Percentiles rank a stretch among this genome's conserved stretches.
phyloP scores from a whole-genome alignment of 2,888 invertebrate genomes.

The Andrena bicolor region DNA sequence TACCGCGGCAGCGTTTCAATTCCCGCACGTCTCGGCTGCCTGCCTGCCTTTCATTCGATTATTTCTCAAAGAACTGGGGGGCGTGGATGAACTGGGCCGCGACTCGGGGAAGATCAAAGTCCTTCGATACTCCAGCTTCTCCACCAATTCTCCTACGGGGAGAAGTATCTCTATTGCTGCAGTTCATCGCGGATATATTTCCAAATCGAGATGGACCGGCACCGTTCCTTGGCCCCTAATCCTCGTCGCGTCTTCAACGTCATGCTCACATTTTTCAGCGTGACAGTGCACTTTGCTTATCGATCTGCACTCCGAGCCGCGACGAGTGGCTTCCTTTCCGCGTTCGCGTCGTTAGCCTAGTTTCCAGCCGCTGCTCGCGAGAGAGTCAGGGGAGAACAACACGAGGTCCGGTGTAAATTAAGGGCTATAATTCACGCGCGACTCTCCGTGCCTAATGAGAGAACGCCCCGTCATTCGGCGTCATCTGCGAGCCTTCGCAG shows the following conservation, averaged over 20 bases:
- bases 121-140: neutral
- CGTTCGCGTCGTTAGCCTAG: conserved; percentile 63
- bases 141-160: neutral
- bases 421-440: conserved; percentile 72
- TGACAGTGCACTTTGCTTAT: conserved; percentile 54
- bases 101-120: neutral
- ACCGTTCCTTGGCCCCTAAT: neutral
- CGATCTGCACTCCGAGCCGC: conserved; percentile 53
- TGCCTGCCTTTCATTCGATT: neutral
- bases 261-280: conserved; percentile 33
- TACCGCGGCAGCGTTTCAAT: neutral
- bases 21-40: neutral
- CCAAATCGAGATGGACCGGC: neutral
- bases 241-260: conserved; percentile 21
- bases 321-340: conserved; percentile 60
- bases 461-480: conserved; percentile 73
- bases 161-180: no score
- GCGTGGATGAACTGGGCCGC: neutral
- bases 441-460: conserved; percentile 72
- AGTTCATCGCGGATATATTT: neutral
- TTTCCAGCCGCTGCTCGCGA: conserved; percentile 54
- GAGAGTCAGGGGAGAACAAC: conserved; percentile 38
- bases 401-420: conserved; percentile 71
- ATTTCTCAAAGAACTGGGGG: neutral
- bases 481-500: conserved; percentile 75